Base-by-base conservation (phyloP, 2,113 vertebrate genomes). In the Toxotes chatareus region DNA sequence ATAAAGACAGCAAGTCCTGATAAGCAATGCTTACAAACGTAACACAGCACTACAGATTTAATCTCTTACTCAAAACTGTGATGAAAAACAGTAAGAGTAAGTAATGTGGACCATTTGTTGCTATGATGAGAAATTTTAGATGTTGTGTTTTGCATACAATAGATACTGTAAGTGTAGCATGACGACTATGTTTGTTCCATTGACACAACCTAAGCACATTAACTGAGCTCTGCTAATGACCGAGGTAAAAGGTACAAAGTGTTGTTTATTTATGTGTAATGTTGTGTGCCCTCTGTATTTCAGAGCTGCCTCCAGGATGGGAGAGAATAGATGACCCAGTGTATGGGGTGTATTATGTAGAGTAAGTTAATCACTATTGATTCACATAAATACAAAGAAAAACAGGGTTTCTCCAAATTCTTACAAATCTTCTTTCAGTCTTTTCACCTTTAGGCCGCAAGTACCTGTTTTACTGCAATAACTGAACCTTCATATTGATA, bases 281-380 rank as follows among this genome's bases (percentile, higher is more conserved):
- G 59, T 13, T 70, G 38, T 44, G n/a, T 69, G 6, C 73, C 87
- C 32, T 95, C 75, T 82, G 14, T 44, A 88, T 95, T 95, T 88
- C 94, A 99, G 98, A 99, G 93, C 93, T 99, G 91, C 98, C 98
- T 92, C 96, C 98, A 91, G 98, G 98, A 89, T 99, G 98, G 98
- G 98, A 99, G 93, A 97, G 98, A 94, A 99, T 99, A 89, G 98
- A 99, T 87, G 98, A 99, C 92, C 98, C 98, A 0, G 96, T 99
- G 84, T 99, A 99, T 79, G 98, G 98, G 88, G 96, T 99, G 86
- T 99, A 99, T 95, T 99, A 99, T 95, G 98, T 99, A 91, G 98
- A 99, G 98, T 99, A 97, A 99, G 98, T 97, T 55, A 44, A 79
- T 56, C 57, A 1, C 60, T 34, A 56, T 76, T 81, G 44, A 62